Conservation (phyloP, 2,113 vertebrate genomes). For the Hemichromis elongatus region DNA sequence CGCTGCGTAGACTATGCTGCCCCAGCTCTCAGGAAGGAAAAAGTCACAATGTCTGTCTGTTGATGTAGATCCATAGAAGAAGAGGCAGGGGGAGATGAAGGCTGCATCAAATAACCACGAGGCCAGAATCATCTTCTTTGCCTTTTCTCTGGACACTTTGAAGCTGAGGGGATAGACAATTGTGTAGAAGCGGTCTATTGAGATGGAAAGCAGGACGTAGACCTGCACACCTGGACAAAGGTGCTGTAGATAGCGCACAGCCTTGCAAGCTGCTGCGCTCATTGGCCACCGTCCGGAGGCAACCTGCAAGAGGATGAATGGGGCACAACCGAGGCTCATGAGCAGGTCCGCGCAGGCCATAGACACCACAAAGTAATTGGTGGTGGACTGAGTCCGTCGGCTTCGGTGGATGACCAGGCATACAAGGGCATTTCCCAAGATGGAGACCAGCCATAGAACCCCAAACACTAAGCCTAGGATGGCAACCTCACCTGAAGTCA, state of each 20-base stretch:
- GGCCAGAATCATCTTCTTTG: constrained; percentile 88
- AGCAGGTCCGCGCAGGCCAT: constrained; percentile 90
- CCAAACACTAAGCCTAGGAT: constrained; percentile 75
- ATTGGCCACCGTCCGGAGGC: constrained; percentile 76
- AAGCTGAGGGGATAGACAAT: constrained; percentile 92
- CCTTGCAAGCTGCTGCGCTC: constrained; percentile 74
- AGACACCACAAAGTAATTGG: constrained; percentile 93
- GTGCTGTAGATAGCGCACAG: constrained; percentile 82
- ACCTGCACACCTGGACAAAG: constrained; percentile 85
- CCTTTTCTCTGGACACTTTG: constrained; percentile 91
- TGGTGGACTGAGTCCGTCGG: constrained; percentile 87
- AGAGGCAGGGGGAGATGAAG: constrained; percentile 78
- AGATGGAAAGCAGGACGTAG: constrained; percentile 87
- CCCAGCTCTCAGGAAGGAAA: constrained; percentile 81
- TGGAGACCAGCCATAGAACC: constrained; percentile 81
- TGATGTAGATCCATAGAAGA: constrained; percentile 77
- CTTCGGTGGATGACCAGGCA: constrained; percentile 92
- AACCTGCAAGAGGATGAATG: constrained; percentile 84
- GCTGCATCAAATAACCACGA: constrained; percentile 81
- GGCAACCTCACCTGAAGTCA: constrained; percentile 72
- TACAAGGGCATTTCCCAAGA: constrained; percentile 86
- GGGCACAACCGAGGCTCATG: constrained; percentile 74
- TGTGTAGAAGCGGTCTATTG: constrained; percentile 89
- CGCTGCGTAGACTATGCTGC: constrained; percentile 71
- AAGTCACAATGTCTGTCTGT: constrained; percentile 76